Percentiles rank a stretch among this genome's conserved stretches.
These are phyloP conservation scores for Oreotragus oreotragus DNA, from an alignment of 2,113 vertebrate genomes.

Conservation along the genomic window DNA sequence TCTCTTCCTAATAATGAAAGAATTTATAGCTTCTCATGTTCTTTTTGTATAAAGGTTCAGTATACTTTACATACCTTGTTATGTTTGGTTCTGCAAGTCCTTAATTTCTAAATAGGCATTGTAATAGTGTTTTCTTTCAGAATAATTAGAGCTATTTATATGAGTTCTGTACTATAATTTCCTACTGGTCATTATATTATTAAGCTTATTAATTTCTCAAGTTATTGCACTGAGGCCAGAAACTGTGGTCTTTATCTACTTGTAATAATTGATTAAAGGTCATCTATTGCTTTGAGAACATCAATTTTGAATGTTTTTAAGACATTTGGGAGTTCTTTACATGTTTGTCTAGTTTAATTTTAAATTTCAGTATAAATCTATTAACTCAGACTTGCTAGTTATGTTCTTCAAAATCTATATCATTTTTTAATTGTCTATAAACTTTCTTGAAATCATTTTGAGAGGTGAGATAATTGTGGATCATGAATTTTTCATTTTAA, in stretches of 20 bases:
- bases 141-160: background rate
- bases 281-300: background rate
- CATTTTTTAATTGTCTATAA: background rate
- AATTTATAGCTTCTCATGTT: background rate
- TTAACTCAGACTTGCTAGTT: background rate
- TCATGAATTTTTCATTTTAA: background rate
- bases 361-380: background rate
- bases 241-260: background rate
- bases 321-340: background rate
- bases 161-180: background rate
- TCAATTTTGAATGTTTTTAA: background rate
- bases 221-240: background rate
- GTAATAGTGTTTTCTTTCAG: background rate
- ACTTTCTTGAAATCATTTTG: background rate
- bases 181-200: background rate
- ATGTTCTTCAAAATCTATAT: background rate
- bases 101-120: conserved; percentile 12
- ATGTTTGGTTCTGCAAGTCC: background rate
- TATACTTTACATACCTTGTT: background rate
- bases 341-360: background rate
- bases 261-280: background rate
- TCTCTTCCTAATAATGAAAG: background rate
- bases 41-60: background rate
- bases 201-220: conserved; percentile 8
- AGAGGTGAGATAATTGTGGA: background rate